Evolutionary conservation across 2,113 vertebrate species (phyloP).

Genomic region (Spheniscus mendiculus): DNA sequence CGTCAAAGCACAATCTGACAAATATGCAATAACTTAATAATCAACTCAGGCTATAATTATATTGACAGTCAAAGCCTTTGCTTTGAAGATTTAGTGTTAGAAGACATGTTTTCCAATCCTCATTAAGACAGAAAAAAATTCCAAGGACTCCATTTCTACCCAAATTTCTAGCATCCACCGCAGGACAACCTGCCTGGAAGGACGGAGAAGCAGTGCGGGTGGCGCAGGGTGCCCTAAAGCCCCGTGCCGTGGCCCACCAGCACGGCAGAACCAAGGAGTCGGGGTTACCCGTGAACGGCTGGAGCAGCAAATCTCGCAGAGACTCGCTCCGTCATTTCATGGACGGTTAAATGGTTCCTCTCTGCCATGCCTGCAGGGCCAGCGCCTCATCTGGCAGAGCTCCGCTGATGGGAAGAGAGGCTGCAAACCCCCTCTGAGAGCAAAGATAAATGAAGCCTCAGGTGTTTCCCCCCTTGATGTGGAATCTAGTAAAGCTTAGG

Average conservation of each 20-base stretch:
- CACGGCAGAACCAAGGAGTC: rapidly evolving
- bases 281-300: rapidly evolving
- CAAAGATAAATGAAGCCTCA: not conserved
- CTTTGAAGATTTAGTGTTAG: not conserved
- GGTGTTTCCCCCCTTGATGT: not conserved
- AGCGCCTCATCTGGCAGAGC: not conserved
- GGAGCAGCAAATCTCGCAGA: not conserved
- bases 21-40: not conserved
- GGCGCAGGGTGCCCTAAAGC: not conserved
- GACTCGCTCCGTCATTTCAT: rapidly evolving
- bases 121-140: not conserved
- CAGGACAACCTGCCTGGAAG: not conserved
- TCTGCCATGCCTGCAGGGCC: rapidly evolving
- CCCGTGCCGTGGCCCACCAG: rapidly evolving
- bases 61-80: not conserved
- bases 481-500: not conserved
- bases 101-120: rapidly evolving
- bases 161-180: rapidly evolving
- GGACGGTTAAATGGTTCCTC: not conserved
- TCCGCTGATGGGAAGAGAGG: not conserved
- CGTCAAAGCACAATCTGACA: not conserved
- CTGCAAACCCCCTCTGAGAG: not conserved
- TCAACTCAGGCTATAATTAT: not conserved
- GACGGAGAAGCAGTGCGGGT: rapidly evolving
- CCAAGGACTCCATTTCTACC: not conserved